Evolutionary conservation across 2,113 vertebrate genomes (phyloP), one percentile per base, ranked within the genome.

Genomic region (Centropus bengalensis): DNA sequence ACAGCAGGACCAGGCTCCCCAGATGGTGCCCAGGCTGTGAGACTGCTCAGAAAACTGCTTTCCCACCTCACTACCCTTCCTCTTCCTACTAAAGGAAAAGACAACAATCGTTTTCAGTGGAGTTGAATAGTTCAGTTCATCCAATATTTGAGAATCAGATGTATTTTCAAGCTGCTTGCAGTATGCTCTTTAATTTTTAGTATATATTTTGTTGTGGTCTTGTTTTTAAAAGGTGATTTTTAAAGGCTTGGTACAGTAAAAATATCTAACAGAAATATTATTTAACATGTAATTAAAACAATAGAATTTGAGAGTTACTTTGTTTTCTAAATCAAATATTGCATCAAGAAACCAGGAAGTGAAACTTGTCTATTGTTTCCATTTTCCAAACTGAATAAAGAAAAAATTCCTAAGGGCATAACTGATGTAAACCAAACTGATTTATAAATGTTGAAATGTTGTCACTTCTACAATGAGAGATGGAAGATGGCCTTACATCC

Each of bases 261-360:
- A 63, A 59, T 13, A 18, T 4, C 14, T 70, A 76, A 36, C 23
- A 71, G 36, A 36, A 45, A 63, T 36, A 77, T 27, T 42, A 47
- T 15, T 63, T 58, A 10, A 30, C 4, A 27, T 67, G 38, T 77
- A 59, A 28, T 24, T 88, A 21, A 62, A 88, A 8, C 0, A 0
- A 26, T 5, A 44, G 12, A 71, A 52, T 70, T 67, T 74, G 28
- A 62, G 91, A 83, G 66, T 38, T 91, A 51, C n/a, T 68, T 64
- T 69, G 23, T 73, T 73, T 68, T 44, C 32, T 81, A 74, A 81
- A 68, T 5, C 15, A 71, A 63, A 56, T 58, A 56, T 20, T 42
- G 12, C 13, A 40, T 62, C 38, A 84, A 73, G 73, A 54, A 90
- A 90, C 49, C 73, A 81, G 88, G 80, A 96, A 96, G 83, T 86